phyloP scores from a whole-genome alignment of 1,140 invertebrate genomes.

The Matsumurasca onukii region DNA sequence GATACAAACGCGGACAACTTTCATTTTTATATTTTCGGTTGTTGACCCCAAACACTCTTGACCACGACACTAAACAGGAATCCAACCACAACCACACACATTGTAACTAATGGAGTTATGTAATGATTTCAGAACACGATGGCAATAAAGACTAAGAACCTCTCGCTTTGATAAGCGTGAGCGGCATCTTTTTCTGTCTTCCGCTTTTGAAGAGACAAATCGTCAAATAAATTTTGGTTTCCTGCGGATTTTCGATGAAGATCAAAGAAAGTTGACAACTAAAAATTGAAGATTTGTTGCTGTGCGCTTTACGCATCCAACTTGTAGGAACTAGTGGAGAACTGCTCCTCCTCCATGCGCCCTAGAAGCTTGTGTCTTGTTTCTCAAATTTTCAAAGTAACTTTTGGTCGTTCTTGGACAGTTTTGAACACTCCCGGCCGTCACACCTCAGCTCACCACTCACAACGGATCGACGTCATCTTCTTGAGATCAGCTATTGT shows the following conservation, averaged over 20 bases:
- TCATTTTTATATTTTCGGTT: too few species aligned
- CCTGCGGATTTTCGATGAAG: background rate
- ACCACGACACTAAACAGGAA: too few species aligned
- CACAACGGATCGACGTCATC: background rate
- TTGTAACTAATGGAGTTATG: too few species aligned
- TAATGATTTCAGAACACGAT: too few species aligned
- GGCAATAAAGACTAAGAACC: too few species aligned
- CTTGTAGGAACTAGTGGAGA: constrained; percentile 3
- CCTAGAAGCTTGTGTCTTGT: too few species aligned
- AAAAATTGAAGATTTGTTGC: constrained; percentile 8
- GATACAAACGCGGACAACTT: too few species aligned
- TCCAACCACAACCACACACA: too few species aligned
- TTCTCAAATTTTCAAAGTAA: too few species aligned
- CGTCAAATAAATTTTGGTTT: background rate
- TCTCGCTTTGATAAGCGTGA: too few species aligned
- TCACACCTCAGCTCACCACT: background rate
- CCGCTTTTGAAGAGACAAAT: background rate
- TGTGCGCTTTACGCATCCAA: background rate
- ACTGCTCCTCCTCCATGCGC: background rate
- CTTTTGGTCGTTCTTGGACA: background rate
- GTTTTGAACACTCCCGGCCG: background rate
- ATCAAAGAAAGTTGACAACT: constrained; percentile 18
- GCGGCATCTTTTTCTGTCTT: background rate
- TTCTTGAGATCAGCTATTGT: background rate
- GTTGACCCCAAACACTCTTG: too few species aligned